Evolutionary conservation across 2,113 vertebrate genomes (phyloP), one percentile per base, ranked within the genome.

Genomic region (Elanoides forficatus): DNA sequence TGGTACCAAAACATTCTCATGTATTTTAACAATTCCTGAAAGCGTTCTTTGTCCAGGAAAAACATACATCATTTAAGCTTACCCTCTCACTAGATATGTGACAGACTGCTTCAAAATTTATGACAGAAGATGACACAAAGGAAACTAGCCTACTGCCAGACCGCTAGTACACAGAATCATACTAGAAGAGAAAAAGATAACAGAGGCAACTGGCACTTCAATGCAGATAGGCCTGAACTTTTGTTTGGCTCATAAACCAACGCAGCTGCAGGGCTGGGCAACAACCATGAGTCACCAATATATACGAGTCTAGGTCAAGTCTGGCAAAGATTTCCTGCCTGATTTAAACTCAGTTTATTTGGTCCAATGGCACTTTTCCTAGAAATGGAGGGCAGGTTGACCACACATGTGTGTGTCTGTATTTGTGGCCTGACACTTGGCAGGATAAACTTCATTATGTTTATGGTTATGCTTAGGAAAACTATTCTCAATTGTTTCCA

Each of bases 381-480:
- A 90, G 70, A 92, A 95, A 82, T 1, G 9, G 45, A 82, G 70
- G 45, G 68, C 86, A 93, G 76, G 73, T 6, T 97, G 95, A 93
- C 92, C 92, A 96, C 95, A 94, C 58, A 65, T 36, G n/a, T 42
- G 58, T 66, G 56, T 84, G 65, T 43, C 87, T 97, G 10, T 86
- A 85, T 95, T 95, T 95, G 88, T 59, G 67, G 91, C 80, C 80
- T 94, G 83, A 94, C 92, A 96, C 86, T 94, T 91, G 86, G 92
- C 93, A 94, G 86, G 55, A 85, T 88, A 89, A 95, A 75, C 65
- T 93, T 96, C 88, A 93, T 95, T 76, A 91, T 95, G 88, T 50
- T 96, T 93, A 95, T 55, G 60, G 75, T 93, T 90, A 95, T 85
- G 86, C 86, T 89, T 73, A 92, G 88, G 88, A 91, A 95, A 96